These are phyloP conservation scores for Odocoileus hemionus DNA, from an alignment of 2,113 vertebrate species.

Conservation along the genomic window DNA sequence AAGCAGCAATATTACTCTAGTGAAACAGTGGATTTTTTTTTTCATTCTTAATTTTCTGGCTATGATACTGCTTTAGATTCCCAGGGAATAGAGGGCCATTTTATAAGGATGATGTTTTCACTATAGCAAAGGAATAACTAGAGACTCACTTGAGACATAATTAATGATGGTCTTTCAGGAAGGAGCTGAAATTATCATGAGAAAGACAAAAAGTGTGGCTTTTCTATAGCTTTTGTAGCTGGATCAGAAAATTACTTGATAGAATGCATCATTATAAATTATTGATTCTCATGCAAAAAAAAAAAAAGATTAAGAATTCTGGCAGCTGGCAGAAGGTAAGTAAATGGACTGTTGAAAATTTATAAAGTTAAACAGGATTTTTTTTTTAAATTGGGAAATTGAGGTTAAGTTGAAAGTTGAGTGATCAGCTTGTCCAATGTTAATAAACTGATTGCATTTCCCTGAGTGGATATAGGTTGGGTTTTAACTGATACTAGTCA, in stretches of 20 bases:
- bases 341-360: not conserved
- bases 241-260: slow-evolving; percentile 12
- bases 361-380: not conserved
- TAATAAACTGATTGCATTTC: not conserved
- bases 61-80: not conserved
- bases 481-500: not conserved
- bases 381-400: not conserved
- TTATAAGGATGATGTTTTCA: slow-evolving; percentile 21
- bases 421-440: not conserved
- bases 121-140: not conserved
- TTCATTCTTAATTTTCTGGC: slow-evolving; percentile 12
- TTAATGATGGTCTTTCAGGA: slow-evolving; percentile 15
- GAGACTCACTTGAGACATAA: not conserved
- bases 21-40: not conserved
- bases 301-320: not conserved
- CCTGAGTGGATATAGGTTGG: not conserved
- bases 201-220: slow-evolving; percentile 6
- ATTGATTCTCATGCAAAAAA: not conserved
- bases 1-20: not conserved
- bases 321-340: not conserved
- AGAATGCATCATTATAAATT: not conserved
- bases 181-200: slow-evolving; percentile 23
- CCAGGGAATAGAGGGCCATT: not conserved
- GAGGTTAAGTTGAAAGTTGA: not conserved
- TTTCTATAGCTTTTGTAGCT: not conserved